Conservation (phyloP, 2,797 vertebrate genomes). For the Malacoraja senta region DNA sequence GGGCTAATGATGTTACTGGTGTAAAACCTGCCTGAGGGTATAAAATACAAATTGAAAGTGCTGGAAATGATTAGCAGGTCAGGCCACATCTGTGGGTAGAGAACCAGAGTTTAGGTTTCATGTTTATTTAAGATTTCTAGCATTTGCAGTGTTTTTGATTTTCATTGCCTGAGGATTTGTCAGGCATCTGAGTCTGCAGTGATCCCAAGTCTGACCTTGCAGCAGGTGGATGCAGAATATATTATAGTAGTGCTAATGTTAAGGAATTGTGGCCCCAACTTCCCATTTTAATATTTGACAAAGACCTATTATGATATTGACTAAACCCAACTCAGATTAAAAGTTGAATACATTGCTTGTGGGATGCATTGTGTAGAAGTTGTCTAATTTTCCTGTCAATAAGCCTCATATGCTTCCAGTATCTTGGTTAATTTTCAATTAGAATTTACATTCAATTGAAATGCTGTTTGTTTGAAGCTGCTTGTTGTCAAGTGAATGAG, state of each 20-base stretch:
- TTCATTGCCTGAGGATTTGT: background rate
- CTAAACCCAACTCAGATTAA: background rate
- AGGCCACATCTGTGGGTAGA: no score
- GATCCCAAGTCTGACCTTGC: background rate
- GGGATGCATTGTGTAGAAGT: background rate
- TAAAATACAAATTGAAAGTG: no score
- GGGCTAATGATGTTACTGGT: background rate
- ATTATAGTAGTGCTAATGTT: background rate
- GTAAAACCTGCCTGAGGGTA: background rate
- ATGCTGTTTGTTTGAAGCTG: background rate
- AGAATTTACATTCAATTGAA: background rate
- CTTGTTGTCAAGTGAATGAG: background rate
- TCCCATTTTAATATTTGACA: background rate
- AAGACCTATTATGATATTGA: no score
- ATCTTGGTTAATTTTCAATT: background rate
- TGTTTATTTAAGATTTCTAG: no score
- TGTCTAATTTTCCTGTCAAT: background rate
- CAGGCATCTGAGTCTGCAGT: background rate
- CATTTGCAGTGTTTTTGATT: no score
- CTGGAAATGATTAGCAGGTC: no score
- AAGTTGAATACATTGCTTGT: background rate
- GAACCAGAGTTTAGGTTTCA: no score
- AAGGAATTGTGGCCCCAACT: background rate
- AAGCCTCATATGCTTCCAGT: background rate
- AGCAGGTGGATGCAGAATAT: background rate